Evolutionary conservation across 1,140 invertebrate genomes (phyloP).

Genomic region (Musca vetustissima): DNA sequence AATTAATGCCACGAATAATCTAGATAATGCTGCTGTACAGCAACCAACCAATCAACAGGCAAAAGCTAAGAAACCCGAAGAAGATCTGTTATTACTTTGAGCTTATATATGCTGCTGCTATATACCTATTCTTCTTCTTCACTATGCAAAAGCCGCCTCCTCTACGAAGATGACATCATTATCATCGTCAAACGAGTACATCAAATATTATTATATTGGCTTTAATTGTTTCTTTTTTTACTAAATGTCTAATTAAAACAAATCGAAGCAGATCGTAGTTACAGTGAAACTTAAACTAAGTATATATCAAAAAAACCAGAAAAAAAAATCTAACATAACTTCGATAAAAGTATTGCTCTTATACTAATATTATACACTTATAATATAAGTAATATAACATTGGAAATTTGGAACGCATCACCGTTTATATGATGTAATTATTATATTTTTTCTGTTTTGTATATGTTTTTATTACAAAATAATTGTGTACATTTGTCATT

Average conservation of each 20-base stretch:
- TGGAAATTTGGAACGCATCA: no score
- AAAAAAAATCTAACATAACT: no score
- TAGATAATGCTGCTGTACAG: conserved; percentile 25
- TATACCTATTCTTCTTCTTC: not conserved
- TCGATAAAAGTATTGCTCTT: no score
- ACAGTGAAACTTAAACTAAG: not conserved
- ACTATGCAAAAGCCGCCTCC: not conserved
- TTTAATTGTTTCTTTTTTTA: conserved; percentile 20
- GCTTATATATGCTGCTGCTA: conserved; percentile 16
- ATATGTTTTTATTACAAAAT: no score
- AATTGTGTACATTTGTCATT: no score
- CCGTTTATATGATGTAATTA: no score
- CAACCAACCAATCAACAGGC: conserved; percentile 33
- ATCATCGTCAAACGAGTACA: conserved; percentile 2
- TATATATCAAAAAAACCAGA: no score
- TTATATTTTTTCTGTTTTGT: no score
- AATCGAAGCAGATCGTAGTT: not conserved
- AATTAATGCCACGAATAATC: conserved; percentile 44
- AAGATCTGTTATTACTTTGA: conserved; percentile 50
- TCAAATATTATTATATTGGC: conserved; percentile 4
- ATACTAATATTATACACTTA: no score
- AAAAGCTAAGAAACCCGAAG: conserved; percentile 48
- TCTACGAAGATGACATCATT: not conserved
- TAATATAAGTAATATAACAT: no score
- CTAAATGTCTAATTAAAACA: conserved; percentile 17